Conservation (phyloP, 2,113 vertebrate genomes). For the Aptenodytes patagonicus region DNA sequence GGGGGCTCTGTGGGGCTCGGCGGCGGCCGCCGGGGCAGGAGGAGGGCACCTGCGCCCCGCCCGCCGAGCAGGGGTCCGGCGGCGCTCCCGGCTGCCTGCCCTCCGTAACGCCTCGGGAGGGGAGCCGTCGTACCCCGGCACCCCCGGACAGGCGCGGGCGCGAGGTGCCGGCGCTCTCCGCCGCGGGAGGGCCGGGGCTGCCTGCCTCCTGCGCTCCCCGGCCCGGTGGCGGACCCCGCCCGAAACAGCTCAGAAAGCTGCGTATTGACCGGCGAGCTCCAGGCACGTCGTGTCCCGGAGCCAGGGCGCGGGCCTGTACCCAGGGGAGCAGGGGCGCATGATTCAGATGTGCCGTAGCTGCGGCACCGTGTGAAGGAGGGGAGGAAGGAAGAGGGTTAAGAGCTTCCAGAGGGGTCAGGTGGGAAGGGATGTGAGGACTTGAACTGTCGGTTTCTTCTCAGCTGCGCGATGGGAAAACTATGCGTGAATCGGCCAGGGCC, state of each 20-base stretch:
- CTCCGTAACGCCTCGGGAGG: not conserved
- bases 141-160: not conserved
- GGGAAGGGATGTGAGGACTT: not conserved
- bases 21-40: not conserved
- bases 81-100: not conserved
- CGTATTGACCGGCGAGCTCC: not conserved
- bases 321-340: not conserved
- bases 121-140: not conserved
- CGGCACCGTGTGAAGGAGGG: not conserved
- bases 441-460: not conserved
- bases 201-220: not conserved
- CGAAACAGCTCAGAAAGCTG: not conserved
- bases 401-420: not conserved
- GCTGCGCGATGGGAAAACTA: not conserved
- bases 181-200: not conserved
- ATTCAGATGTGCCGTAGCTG: not conserved
- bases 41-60: not conserved
- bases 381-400: not conserved
- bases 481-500: not conserved
- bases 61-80: not conserved
- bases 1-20: not conserved
- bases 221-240: not conserved
- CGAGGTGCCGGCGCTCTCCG: not conserved
- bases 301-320: not conserved
- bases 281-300: not conserved